Conservation (phyloP, 1,140 invertebrate genomes). For the Holcopasites calliopsidis region DNA sequence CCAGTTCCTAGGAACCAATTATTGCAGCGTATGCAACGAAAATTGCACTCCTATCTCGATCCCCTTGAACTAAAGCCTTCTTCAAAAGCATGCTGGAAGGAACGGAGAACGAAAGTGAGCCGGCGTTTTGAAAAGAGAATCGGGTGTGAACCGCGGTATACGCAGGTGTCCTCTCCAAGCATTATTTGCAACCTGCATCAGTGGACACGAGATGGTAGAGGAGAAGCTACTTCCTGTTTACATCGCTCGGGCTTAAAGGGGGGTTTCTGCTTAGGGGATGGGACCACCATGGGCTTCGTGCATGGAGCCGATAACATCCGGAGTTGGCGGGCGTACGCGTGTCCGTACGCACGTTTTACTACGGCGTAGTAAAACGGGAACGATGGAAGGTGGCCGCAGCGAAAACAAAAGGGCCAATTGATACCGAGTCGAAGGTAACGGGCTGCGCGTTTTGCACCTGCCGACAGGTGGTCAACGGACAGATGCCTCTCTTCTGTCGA, state of each 20-base stretch:
- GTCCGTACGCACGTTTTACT: conserved; percentile 43
- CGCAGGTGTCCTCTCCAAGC: conserved; percentile 28
- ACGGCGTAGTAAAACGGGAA: conserved; percentile 70
- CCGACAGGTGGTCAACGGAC: conserved; percentile 72
- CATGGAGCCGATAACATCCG: conserved; percentile 51
- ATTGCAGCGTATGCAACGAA: too few relatives aligned
- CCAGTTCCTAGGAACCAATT: too few relatives aligned
- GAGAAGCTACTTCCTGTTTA: conserved; percentile 55
- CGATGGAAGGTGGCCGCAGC: conserved; percentile 37
- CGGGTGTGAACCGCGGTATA: not conserved
- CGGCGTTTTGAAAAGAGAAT: conserved; percentile 15
- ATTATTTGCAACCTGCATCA: conserved; percentile 20
- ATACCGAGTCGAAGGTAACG: conserved; percentile 61
- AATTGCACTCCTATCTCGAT: too few relatives aligned
- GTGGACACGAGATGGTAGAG: not conserved
- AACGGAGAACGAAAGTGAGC: too few relatives aligned
- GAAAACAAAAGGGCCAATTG: conserved; percentile 70
- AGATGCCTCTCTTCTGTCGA: conserved; percentile 56
- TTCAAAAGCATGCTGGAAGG: too few relatives aligned
- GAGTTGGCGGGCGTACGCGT: conserved; percentile 47
- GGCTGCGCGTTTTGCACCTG: conserved; percentile 68
- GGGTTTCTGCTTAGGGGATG: conserved; percentile 31
- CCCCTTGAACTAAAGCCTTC: too few relatives aligned
- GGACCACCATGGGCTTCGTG: conserved; percentile 5
- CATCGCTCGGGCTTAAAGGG: conserved; percentile 38